phyloP scores from a whole-genome alignment of 2,888 invertebrate genomes.

The Antheraea yamamai region DNA sequence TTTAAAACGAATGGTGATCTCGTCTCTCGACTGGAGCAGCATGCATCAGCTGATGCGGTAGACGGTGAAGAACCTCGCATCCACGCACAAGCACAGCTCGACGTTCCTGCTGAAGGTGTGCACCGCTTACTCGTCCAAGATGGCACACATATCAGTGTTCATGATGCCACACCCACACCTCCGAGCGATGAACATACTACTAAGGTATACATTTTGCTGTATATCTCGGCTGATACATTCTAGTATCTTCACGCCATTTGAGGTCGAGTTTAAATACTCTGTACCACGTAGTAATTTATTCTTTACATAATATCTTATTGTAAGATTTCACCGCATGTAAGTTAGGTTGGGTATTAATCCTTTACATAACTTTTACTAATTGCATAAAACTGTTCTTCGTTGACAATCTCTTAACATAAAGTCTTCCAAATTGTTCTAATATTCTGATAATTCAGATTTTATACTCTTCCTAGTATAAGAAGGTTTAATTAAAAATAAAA shows the following conservation, averaged over 20 bases:
- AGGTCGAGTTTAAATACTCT: neutral
- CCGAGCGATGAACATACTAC: constrained; percentile 65
- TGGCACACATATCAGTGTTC: constrained; percentile 59
- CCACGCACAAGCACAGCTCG: constrained; percentile 78
- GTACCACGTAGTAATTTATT: neutral
- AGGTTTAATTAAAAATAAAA: neutral
- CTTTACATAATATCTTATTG: no score
- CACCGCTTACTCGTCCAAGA: constrained; percentile 79
- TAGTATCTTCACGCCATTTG: no score
- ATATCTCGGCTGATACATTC: neutral
- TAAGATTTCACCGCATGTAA: neutral
- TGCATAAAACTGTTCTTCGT: neutral
- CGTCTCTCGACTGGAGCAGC: constrained; percentile 68
- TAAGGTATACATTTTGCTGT: constrained; percentile 54
- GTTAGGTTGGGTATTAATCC: neutral
- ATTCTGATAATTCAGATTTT: neutral
- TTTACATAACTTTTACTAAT: no score
- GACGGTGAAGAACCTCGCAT: constrained; percentile 69
- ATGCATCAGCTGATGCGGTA: constrained; percentile 61
- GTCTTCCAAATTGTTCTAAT: neutral
- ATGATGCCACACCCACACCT: constrained; percentile 52
- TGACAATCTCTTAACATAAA: neutral
- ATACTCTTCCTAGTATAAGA: neutral
- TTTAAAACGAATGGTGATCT: constrained; percentile 68
- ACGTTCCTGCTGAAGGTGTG: constrained; percentile 81